Percentiles rank a stretch among this genome's conserved stretches.
Conservation (phyloP, 2,888 invertebrate species). For the Sericinus montela region DNA sequence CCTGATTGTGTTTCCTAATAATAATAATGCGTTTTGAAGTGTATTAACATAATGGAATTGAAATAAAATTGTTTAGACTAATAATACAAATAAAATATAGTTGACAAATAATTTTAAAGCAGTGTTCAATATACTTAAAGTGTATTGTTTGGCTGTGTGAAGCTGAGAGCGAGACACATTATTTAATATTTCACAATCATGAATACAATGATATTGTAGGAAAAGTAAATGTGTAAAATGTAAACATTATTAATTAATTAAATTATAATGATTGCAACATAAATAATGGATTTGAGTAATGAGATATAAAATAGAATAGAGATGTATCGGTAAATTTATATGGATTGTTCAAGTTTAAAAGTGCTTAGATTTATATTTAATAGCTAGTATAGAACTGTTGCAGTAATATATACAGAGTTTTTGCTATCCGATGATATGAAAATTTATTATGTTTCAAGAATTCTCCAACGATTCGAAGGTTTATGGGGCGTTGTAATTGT, state of each 20-base stretch:
- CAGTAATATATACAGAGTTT: constrained; percentile 11
- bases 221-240: no score
- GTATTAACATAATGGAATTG: neutral
- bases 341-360: constrained; percentile 52
- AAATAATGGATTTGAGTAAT: no score
- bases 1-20: no score
- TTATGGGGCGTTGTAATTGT: constrained; percentile 14
- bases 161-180: no score
- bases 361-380: constrained; percentile 13
- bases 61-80: constrained; percentile 1
- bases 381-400: neutral
- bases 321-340: constrained; percentile 27
- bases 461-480: neutral
- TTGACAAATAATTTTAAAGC: no score
- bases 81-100: no score
- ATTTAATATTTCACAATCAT: no score
- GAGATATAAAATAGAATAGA: no score
- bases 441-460: neutral
- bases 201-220: no score
- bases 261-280: no score
- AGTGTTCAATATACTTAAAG: neutral
- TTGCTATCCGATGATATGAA: constrained; percentile 4
- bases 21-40: neutral
- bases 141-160: no score
- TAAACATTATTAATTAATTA: no score